Base-by-base conservation (phyloP, 2,797 vertebrate species). In the Brachymystax lenok region DNA sequence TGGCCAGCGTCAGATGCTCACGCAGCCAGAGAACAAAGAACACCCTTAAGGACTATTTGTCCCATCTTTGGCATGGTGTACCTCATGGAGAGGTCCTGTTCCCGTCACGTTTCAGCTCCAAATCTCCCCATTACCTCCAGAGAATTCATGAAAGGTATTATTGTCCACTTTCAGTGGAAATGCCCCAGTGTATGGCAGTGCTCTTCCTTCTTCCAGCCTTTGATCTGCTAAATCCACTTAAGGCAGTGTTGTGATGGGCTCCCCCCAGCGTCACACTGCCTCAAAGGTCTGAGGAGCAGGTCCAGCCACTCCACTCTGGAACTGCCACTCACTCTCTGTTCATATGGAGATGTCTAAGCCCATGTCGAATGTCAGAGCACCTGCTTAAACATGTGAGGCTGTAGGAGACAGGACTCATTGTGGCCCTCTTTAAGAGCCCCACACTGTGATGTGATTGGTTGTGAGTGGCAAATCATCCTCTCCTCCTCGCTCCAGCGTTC, bases 201-300 rank as follows among this genome's bases (percentile, higher is more conserved):
- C 33, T 78, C 79, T 2, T 64, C 72, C 74, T 63, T 72, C 74
- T 28, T 75, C 73, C 28, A 81, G 85, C 83, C 88, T 91, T 91
- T 93, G 88, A 90, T 92, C 87, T 87, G 5, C 83, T 83, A 87
- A 92, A 92, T 93, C 88, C 85, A 79, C 83, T 92, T 92, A 86
- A 82, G 86, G 83, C 87, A 83, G 83, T 78, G 77, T 61, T 54
- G 82, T 83, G 81, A 88, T 86, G 64, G 81, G 82, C 51, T 83
- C 78, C 68, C 76, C 80, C 81, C 76, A 74, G 85, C 80, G 84
- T 84, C 83, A 83, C 87, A 21, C 56, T 61, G 83, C 82, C 83
- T 86, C 67, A 86, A 89, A 87, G 85, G 85, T 81, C 83, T 73
- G 73, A 79, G 80, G 72, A 85, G 73, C 21, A 5, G 59, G 82